Evolutionary conservation across 2,113 vertebrate species (phyloP).

Genomic region (Pelmatolapia mariae): DNA sequence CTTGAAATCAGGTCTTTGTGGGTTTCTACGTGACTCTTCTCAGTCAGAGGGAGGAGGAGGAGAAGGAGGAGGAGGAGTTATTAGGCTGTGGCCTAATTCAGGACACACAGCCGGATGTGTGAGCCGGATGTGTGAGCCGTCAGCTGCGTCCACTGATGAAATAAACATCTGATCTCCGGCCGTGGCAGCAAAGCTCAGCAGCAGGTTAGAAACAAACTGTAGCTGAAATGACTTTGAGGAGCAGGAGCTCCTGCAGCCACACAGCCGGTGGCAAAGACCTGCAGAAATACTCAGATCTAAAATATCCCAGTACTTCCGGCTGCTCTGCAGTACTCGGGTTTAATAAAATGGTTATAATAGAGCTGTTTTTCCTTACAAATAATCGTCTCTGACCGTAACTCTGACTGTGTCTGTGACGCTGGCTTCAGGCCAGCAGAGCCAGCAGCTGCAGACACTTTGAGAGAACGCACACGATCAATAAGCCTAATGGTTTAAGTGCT

Average conservation of each 20-base stretch:
- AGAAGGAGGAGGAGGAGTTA: neutral
- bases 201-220: neutral
- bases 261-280: neutral
- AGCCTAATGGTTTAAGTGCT: constrained; percentile 39
- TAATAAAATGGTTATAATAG: neutral
- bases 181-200: neutral
- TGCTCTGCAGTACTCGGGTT: neutral
- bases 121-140: neutral
- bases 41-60: neutral
- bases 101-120: neutral
- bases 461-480: constrained; percentile 30
- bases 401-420: neutral
- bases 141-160: neutral
- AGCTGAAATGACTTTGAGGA: neutral
- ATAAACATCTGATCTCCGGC: neutral
- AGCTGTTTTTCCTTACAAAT: neutral
- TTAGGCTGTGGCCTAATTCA: constrained; percentile 31
- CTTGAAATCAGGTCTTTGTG: constrained; percentile 16
- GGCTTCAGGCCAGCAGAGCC: neutral
- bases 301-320: neutral
- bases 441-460: neutral
- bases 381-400: neutral
- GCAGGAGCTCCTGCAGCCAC: neutral
- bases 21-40: neutral
- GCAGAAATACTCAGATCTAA: neutral